phyloP scores from a whole-genome alignment of 2,113 vertebrate species.

The Tyto alba region DNA sequence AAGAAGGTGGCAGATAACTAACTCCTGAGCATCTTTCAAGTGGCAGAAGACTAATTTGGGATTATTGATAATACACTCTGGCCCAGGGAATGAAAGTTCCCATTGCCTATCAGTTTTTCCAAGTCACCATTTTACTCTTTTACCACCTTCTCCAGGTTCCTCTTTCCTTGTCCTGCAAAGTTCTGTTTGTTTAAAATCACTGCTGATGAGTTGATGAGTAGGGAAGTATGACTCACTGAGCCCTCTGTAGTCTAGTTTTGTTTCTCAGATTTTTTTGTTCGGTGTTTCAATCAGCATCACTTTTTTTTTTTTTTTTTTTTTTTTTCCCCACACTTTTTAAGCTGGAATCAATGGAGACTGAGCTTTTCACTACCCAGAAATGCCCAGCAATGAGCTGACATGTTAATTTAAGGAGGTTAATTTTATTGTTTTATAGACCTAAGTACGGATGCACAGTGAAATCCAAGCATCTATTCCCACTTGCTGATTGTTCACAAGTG shows the following conservation, averaged over 20 bases:
- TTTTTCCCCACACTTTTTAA: not conserved
- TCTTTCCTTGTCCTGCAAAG: not conserved
- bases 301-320: not conserved
- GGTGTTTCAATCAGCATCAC: not conserved
- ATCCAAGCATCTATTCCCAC: not conserved
- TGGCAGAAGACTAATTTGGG: not conserved
- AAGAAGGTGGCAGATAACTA: not conserved
- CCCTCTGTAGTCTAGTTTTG: not conserved
- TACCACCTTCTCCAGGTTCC: not conserved
- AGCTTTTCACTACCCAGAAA: not conserved
- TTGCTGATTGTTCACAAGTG: fast-evolving
- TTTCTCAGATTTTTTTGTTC: not conserved
- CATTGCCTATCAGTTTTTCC: not conserved
- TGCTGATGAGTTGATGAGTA: not conserved
- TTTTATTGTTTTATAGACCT: not conserved
- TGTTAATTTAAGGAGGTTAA: not conserved
- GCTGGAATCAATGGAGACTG: not conserved
- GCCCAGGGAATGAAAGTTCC: not conserved
- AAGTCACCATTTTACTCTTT: not conserved
- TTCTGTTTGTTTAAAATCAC: not conserved
- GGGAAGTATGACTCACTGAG: not conserved
- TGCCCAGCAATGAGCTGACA: not conserved
- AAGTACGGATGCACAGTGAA: not conserved
- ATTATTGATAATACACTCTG: not conserved
- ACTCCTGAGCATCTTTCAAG: not conserved